Conservation (phyloP, 1,140 invertebrate species). For the Pteromalus puparum region DNA sequence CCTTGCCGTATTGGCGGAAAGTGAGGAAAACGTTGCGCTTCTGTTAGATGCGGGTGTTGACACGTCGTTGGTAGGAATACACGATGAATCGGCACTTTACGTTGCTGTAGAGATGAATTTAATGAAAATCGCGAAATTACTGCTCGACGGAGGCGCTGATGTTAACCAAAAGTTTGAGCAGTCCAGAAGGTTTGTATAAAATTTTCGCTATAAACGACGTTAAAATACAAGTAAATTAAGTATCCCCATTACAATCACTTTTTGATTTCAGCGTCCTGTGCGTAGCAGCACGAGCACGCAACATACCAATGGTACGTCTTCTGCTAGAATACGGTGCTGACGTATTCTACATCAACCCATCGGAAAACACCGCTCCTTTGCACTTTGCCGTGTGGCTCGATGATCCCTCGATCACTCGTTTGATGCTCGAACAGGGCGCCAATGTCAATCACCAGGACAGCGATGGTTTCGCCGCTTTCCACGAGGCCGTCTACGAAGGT, state of each 20-base stretch:
- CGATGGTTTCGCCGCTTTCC: slow-evolving; percentile 2
- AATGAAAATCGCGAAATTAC: not conserved
- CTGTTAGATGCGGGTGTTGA: not conserved
- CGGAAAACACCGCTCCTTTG: not conserved
- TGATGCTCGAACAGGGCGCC: not conserved
- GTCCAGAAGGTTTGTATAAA: not conserved
- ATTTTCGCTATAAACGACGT: too few species aligned
- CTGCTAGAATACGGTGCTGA: not conserved
- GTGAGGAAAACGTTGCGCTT: not conserved
- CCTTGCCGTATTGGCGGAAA: not conserved
- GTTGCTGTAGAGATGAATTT: not conserved
- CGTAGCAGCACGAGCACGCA: not conserved
- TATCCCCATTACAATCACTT: too few species aligned
- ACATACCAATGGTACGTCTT: not conserved
- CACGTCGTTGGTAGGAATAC: not conserved
- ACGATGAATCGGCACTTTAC: not conserved
- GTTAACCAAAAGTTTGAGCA: not conserved
- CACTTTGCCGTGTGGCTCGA: not conserved
- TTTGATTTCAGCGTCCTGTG: slow-evolving; percentile 1
- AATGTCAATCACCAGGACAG: slow-evolving; percentile 12
- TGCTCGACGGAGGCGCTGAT: not conserved
- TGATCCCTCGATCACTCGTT: not conserved
- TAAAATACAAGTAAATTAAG: too few species aligned
- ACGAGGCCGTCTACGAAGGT: slow-evolving; percentile 19
- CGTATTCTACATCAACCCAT: not conserved